Percentiles rank a stretch among this genome's conserved stretches.
Conservation (phyloP, 2,113 vertebrate species). For the Dasyurus viverrinus region DNA sequence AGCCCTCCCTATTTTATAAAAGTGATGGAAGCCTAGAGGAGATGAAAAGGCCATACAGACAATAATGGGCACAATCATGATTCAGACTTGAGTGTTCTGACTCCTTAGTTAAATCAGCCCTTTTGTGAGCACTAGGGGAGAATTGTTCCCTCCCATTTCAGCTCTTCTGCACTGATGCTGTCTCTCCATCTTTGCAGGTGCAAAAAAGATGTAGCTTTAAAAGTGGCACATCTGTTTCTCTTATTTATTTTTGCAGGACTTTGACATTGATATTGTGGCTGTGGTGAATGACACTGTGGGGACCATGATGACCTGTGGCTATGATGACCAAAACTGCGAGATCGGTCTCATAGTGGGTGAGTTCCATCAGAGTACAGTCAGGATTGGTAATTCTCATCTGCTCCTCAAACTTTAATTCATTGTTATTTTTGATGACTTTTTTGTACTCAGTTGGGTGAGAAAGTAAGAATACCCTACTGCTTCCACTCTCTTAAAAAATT, state of each 20-base stretch:
- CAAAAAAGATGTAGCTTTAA: background rate
- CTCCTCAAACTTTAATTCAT: background rate
- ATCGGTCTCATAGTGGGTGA: slow-evolving; percentile 97
- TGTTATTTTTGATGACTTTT: background rate
- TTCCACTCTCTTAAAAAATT: background rate
- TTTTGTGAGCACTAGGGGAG: background rate
- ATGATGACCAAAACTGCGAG: slow-evolving; percentile 96
- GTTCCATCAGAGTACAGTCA: slow-evolving; percentile 62
- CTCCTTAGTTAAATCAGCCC: background rate
- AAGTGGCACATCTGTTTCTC: background rate
- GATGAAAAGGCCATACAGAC: background rate
- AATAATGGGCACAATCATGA: background rate
- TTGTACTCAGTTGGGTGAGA: background rate
- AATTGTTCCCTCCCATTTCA: background rate
- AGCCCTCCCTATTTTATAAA: background rate
- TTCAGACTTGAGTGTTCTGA: background rate
- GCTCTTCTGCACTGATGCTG: background rate
- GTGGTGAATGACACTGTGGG: slow-evolving; percentile 98
- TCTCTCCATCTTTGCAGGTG: background rate
- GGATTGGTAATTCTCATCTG: background rate
- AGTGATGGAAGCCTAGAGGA: background rate
- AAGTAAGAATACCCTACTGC: background rate
- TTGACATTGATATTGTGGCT: slow-evolving; percentile 94
- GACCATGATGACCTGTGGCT: slow-evolving; percentile 99
- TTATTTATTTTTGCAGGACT: slow-evolving; percentile 86